A percentile compares a stretch with the other conserved stretches of the same genome.
phyloP scores from a whole-genome alignment of 2,113 vertebrate genomes.

The Cariama cristata region DNA sequence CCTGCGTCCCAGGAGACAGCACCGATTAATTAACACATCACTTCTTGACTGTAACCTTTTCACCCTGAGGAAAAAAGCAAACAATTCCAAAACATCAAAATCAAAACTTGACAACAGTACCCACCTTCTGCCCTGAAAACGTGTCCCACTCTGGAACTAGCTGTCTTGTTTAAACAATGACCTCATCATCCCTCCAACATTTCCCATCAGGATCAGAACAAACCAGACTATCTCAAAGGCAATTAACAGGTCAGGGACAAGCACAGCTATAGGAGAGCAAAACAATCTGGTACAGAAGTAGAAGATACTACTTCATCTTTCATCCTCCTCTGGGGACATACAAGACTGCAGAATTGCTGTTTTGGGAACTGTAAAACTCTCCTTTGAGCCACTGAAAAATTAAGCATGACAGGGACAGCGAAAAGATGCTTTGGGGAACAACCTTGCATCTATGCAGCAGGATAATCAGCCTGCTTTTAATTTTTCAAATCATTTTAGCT shows the following conservation, averaged over 20 bases:
- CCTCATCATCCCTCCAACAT: neutral
- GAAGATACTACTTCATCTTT: slow-evolving; percentile 4
- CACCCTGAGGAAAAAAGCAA: neutral
- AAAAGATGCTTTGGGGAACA: neutral
- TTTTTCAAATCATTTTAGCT: neutral
- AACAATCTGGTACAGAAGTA: slow-evolving; percentile 14
- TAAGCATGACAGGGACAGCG: neutral
- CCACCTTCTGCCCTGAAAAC: neutral
- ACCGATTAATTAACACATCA: neutral
- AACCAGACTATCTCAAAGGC: slow-evolving; percentile 36
- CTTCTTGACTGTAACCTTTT: neutral
- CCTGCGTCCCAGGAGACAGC: neutral
- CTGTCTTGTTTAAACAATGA: neutral
- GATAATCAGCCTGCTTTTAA: neutral
- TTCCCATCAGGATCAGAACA: slow-evolving; percentile 15
- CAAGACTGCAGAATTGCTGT: neutral
- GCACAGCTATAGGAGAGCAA: neutral
- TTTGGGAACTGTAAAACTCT: neutral
- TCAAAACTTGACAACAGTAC: neutral
- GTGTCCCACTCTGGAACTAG: neutral
- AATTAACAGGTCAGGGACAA: slow-evolving; percentile 58
- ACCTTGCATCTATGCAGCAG: neutral
- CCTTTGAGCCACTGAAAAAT: neutral
- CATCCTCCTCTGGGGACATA: neutral
- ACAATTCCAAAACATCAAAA: neutral